Evolutionary conservation across 2,797 vertebrate genomes (phyloP).

Genomic region (Esox lucius): DNA sequence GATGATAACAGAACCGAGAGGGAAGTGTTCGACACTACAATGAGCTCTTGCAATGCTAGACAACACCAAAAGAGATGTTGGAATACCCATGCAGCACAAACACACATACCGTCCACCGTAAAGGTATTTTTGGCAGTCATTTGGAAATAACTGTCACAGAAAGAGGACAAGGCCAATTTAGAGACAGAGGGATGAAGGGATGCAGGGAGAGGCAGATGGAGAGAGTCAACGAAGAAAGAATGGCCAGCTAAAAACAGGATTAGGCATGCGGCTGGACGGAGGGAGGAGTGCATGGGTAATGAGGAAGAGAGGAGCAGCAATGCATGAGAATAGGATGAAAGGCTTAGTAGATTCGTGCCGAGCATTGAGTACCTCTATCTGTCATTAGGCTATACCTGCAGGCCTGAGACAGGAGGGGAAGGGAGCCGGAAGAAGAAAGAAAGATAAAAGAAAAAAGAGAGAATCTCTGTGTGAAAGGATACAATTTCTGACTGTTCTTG

Average conservation of each 20-base stretch:
- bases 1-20: background rate
- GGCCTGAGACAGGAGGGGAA: background rate
- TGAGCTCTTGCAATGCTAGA: background rate
- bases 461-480: background rate
- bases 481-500: background rate
- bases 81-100: background rate
- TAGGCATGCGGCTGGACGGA: background rate
- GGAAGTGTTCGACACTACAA: background rate
- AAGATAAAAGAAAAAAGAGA: background rate
- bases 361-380: conserved; percentile 8
- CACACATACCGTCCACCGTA: background rate
- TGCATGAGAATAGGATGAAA: conserved; percentile 14
- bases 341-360: background rate
- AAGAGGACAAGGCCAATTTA: background rate
- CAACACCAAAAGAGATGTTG: background rate
- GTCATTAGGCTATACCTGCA: background rate
- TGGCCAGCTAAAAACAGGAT: background rate
- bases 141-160: background rate
- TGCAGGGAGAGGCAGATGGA: background rate
- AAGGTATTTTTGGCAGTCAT: background rate
- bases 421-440: background rate
- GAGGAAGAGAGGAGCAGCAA: conserved; percentile 7
- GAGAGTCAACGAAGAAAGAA: background rate
- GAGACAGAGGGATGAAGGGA: background rate
- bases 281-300: background rate